Percentiles rank a stretch among this genome's conserved stretches.
These are phyloP conservation scores for Baryphthengus martii DNA, from an alignment of 2,113 vertebrate genomes.

Conservation along the genomic window DNA sequence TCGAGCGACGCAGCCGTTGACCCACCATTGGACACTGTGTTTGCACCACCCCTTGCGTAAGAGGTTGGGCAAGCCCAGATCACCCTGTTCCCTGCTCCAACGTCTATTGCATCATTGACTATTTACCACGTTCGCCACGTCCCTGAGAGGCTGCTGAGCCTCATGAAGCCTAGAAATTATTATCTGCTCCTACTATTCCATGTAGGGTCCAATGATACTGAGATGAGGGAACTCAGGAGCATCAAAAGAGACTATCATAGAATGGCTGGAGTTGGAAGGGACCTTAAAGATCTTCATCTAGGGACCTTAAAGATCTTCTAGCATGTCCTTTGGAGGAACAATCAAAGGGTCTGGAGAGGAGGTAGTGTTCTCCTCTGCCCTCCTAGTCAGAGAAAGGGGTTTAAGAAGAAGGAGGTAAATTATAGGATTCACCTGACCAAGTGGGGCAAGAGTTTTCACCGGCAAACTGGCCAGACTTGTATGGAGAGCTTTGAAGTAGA, in stretches of 20 bases:
- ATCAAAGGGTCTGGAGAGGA: background rate
- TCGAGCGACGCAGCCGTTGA: background rate
- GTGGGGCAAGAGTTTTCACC: background rate
- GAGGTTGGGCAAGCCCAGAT: background rate
- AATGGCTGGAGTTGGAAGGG: no score
- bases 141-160: background rate
- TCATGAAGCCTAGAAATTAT: background rate
- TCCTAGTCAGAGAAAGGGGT: background rate
- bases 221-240: background rate
- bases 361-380: background rate
- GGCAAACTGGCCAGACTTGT: background rate
- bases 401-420: background rate
- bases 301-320: no score
- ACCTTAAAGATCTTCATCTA: no score
- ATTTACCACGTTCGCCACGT: fast-evolving
- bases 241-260: background rate
- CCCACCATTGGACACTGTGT: fast-evolving
- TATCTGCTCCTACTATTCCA: background rate
- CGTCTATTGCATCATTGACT: fast-evolving
- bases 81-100: background rate
- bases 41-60: background rate
- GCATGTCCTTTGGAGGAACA: background rate
- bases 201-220: fast-evolving
- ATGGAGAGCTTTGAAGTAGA: background rate
- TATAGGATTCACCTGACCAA: background rate